These are phyloP conservation scores for Monoplex corrugatus DNA, from an alignment of 2,888 invertebrate species.

Conservation along the genomic window DNA sequence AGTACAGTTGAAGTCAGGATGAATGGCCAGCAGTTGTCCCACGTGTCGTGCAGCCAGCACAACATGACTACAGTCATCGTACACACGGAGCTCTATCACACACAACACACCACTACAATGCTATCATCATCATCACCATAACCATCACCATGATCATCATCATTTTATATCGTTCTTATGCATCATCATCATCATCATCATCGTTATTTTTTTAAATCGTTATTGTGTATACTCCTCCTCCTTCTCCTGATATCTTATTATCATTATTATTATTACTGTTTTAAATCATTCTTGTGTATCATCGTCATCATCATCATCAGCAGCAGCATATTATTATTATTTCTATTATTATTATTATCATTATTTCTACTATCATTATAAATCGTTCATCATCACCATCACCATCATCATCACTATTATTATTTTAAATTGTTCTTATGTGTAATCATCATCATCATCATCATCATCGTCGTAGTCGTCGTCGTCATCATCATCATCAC, in stretches of 20 bases:
- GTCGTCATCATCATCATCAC: no score
- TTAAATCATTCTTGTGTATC: no score
- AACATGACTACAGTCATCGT: conserved; percentile 68
- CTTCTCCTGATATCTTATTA: background rate
- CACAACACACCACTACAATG: background rate
- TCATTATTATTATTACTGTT: no score
- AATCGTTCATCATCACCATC: background rate
- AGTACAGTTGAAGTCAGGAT: conserved; percentile 38
- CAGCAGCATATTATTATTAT: background rate
- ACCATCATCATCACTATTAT: no score
- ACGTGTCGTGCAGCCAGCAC: conserved; percentile 58
- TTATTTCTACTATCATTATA: background rate
- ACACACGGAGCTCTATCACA: conserved; percentile 50
- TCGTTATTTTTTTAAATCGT: no score
- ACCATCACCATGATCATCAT: background rate
- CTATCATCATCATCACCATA: background rate
- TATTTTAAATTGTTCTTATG: no score
- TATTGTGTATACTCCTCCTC: no score
- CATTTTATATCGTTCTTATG: background rate
- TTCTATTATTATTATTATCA: background rate
- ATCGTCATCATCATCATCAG: no score
- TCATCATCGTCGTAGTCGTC: no score
- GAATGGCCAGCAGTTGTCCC: conserved; percentile 27
- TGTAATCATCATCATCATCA: no score
- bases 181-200: no score